phyloP scores from a whole-genome alignment of 2,888 invertebrate species.

The Sthenelais limicola region DNA sequence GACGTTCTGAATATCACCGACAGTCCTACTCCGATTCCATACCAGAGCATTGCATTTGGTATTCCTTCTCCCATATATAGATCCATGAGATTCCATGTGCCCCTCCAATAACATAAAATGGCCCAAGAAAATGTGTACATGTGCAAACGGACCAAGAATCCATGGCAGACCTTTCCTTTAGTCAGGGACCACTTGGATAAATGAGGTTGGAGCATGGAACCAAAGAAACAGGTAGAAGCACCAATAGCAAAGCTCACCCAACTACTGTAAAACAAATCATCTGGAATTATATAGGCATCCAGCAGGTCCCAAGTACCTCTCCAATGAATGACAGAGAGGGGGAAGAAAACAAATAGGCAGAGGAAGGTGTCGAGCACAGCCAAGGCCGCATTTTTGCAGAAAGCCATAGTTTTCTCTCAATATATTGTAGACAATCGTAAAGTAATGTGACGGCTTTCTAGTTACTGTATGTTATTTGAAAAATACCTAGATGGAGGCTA shows the following conservation, averaged over 20 bases:
- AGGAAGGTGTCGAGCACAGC: constrained; percentile 47
- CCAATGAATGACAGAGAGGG: constrained; percentile 53
- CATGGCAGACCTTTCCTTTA: constrained; percentile 18
- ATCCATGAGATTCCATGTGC: constrained; percentile 53
- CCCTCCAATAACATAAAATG: constrained; percentile 54
- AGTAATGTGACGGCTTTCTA: no score
- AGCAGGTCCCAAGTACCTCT: constrained; percentile 55
- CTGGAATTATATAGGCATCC: constrained; percentile 51
- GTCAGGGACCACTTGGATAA: constrained; percentile 24
- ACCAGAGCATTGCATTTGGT: constrained; percentile 47
- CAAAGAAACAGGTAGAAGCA: constrained; percentile 44
- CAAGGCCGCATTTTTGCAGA: background rate
- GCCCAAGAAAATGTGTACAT: constrained; percentile 53
- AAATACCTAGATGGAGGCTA: no score
- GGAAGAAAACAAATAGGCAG: constrained; percentile 52
- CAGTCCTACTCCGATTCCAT: constrained; percentile 46
- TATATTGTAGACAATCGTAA: no score
- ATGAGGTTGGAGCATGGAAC: constrained; percentile 48
- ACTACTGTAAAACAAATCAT: constrained; percentile 41
- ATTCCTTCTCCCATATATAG: constrained; percentile 47
- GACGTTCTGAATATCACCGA: constrained; percentile 48
- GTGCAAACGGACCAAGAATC: constrained; percentile 47
- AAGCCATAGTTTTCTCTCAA: no score
- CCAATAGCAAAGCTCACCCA: constrained; percentile 51
- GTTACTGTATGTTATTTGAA: no score